Evolutionary conservation across 2,113 vertebrate species (phyloP), one percentile per base, ranked within the genome.

Genomic region (Tragelaphus strepsiceros): DNA sequence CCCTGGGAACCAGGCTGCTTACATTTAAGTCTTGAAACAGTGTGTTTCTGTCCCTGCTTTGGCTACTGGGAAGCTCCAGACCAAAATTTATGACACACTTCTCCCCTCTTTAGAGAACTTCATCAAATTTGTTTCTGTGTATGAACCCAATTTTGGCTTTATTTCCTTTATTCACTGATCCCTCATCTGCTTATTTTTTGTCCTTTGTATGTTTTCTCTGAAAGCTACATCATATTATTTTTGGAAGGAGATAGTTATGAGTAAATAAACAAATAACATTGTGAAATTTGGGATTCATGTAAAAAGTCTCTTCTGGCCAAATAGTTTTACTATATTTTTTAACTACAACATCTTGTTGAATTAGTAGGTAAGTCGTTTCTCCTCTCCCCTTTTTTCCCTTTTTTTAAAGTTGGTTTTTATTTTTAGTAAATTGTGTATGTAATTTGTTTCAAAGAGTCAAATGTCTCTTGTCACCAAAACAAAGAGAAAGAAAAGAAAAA

Each of bases 151-250:
- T 24, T 67, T 56, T 19, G 83, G 58, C 19, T 96, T 58, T 32
- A 32, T 85, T 91, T 88, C 62, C 46, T 88, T 88, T 62, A 62
- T 35, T 88, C 46, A 24, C 53, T 86, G n/a, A 71, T 39, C 12
- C n/a, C 51, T 93, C 82, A 77, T 87, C 77, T 91, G 28, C 58
- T 88, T 94, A 62, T 62, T 93, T 74, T 94, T 64, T 96, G 43
- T 62, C 62, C n/a, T 96, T 26, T 59, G 2, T 85, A 30, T 80
- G 32, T 81, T 90, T 83, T 92, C 81, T 58, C 49, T 54, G 9
- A 98, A 97, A 95, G 21, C 24, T 1, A 56, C 30, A 49, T 56
- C 56, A 56, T 16, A 67, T 95, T 95, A 67, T 56, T 90, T 96
- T 96, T 61, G 30, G 59, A 94, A 97, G 87, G 59, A 96, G 64